Evolutionary conservation across 2,113 vertebrate species (phyloP).

Genomic region (Thinocorus orbignyianus): DNA sequence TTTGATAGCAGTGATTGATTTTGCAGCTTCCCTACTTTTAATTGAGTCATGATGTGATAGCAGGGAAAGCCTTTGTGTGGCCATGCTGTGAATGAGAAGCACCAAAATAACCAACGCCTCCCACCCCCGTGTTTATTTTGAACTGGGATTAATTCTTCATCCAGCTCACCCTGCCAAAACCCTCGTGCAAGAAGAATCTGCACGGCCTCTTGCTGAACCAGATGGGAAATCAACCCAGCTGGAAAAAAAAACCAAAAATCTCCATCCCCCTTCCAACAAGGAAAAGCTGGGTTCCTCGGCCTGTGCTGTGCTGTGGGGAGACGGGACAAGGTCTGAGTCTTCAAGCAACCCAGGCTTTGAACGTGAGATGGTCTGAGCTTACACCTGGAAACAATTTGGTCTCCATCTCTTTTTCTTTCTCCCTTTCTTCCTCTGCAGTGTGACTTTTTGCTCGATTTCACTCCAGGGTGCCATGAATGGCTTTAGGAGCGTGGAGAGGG

Average conservation of each 20-base stretch:
- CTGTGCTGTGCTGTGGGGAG: background rate
- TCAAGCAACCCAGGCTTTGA: background rate
- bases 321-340: background rate
- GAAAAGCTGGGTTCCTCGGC: background rate
- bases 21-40: background rate
- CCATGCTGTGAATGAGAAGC: background rate
- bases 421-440: background rate
- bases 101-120: background rate
- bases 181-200: background rate
- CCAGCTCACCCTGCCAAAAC: background rate
- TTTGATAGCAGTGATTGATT: background rate
- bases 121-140: background rate
- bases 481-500: background rate
- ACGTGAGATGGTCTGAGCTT: background rate
- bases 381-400: conserved; percentile 16
- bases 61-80: background rate
- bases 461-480: background rate
- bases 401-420: background rate
- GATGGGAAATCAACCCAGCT: background rate
- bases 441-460: background rate
- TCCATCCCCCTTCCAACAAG: background rate
- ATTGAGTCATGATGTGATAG: too few species aligned
- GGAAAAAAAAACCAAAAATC: background rate
- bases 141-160: background rate
- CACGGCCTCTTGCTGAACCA: background rate